Evolutionary conservation across 2,888 invertebrate species (phyloP).

Genomic region (Campaea margaritaria): DNA sequence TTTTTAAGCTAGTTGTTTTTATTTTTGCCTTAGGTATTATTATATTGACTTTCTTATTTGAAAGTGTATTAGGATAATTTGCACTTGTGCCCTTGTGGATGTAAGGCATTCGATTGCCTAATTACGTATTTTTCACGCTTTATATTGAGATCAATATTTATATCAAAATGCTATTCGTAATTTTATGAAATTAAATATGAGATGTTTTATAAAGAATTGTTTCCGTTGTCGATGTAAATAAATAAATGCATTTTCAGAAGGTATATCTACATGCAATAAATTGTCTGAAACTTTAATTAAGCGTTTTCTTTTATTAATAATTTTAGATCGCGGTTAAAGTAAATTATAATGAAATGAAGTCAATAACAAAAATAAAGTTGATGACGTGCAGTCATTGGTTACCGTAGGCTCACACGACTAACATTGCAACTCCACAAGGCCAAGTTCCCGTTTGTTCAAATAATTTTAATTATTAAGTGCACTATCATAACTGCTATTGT

Average conservation of each 20-base stretch:
- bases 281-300: conserved; percentile 77
- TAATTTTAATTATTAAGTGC: conserved; percentile 79
- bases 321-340: conserved; percentile 60
- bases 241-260: conserved; percentile 83
- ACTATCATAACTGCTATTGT: conserved; percentile 83
- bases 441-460: conserved; percentile 82
- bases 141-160: conserved; percentile 63
- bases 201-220: conserved; percentile 78
- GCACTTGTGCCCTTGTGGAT: conserved; percentile 86
- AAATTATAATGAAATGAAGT: conserved; percentile 53
- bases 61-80: conserved; percentile 78
- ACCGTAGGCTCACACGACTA: conserved; percentile 83
- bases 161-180: conserved; percentile 73
- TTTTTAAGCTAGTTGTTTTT: conserved; percentile 81
- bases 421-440: conserved; percentile 85
- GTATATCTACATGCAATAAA: conserved; percentile 79
- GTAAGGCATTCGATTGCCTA: conserved; percentile 70
- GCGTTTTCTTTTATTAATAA: conserved; percentile 74
- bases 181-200: conserved; percentile 68
- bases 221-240: conserved; percentile 79
- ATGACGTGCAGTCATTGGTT: conserved; percentile 81
- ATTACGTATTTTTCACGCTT: conserved; percentile 81
- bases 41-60: conserved; percentile 80
- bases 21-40: conserved; percentile 81
- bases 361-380: conserved; percentile 78